Evolutionary conservation across 1,140 invertebrate genomes (phyloP).

Genomic region (Pissodes strobi): DNA sequence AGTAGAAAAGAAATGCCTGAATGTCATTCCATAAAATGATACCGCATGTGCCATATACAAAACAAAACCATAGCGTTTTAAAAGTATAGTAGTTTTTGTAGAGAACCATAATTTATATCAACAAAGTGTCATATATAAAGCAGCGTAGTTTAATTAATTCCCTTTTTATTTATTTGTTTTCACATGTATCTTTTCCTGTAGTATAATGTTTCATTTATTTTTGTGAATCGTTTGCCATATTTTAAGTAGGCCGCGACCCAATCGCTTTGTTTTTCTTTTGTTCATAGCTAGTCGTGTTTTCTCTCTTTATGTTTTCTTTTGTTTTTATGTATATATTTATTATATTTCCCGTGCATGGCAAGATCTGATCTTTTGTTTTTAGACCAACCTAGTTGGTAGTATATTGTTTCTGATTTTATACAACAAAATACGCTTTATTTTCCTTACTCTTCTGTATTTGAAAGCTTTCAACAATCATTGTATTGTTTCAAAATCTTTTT

Average conservation of each 20-base stretch:
- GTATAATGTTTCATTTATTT: conserved; percentile 5
- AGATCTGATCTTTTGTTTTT: conserved; percentile 11
- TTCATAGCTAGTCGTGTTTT: conserved; percentile 38
- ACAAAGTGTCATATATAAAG: conserved; percentile 14
- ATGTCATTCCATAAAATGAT: conserved; percentile 31
- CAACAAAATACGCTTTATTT: background rate
- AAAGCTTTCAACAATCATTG: conserved; percentile 10
- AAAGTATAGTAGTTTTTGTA: conserved; percentile 16
- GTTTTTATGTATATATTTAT: conserved; percentile 25
- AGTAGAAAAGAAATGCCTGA: background rate
- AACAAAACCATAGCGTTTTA: conserved; percentile 14
- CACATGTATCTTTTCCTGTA: background rate
- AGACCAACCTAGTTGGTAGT: conserved; percentile 21
- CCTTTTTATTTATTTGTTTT: conserved; percentile 11
- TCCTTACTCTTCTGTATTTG: background rate
- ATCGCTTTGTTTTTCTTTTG: conserved; percentile 23
- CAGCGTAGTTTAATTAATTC: background rate
- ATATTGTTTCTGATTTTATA: background rate
- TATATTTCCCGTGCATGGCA: background rate
- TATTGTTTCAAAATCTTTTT: conserved; percentile 9
- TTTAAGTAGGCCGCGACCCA: conserved; percentile 16
- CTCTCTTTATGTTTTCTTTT: conserved; percentile 9
- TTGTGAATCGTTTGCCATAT: conserved; percentile 39
- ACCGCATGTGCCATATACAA: conserved; percentile 37
- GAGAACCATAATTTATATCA: conserved; percentile 5